These are phyloP conservation scores for Mactra quadrangularis DNA, from an alignment of 1,140 invertebrate genomes.

Conservation along the genomic window DNA sequence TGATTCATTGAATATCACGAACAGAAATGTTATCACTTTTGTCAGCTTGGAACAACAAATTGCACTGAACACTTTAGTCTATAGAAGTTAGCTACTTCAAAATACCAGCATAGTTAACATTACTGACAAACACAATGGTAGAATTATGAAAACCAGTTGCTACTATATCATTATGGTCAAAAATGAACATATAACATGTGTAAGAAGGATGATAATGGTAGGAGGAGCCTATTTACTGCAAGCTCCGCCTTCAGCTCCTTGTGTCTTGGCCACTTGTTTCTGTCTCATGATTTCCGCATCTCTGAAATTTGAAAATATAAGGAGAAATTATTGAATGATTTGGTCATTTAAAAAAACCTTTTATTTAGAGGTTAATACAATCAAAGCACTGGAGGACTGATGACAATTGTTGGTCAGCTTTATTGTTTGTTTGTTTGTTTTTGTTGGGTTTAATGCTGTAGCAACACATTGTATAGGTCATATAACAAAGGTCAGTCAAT, in stretches of 20 bases:
- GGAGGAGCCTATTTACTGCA: conserved; percentile 15
- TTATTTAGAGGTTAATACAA: neutral
- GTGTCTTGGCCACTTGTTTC: conserved; percentile 86
- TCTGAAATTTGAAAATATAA: conserved; percentile 84
- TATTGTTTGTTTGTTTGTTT: neutral
- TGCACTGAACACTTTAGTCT: too few relatives aligned
- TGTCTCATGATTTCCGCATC: conserved; percentile 93
- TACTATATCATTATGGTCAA: too few relatives aligned
- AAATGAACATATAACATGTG: neutral
- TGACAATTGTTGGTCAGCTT: neutral
- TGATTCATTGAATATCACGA: too few relatives aligned
- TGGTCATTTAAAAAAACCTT: neutral
- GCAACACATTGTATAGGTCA: too few relatives aligned
- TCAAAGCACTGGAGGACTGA: neutral
- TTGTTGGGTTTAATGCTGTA: too few relatives aligned
- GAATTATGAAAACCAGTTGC: too few relatives aligned
- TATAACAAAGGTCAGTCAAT: too few relatives aligned
- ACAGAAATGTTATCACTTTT: too few relatives aligned
- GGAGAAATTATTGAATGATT: neutral
- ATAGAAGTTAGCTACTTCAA: too few relatives aligned
- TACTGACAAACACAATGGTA: too few relatives aligned
- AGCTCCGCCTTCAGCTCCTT: conserved; percentile 45
- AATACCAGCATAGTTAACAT: too few relatives aligned
- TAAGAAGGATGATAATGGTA: neutral
- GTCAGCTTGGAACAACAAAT: too few relatives aligned